A percentile compares a stretch with the other conserved stretches of the same genome.
Conservation (phyloP, 2,888 invertebrate species). For the Andrena flavipes region DNA sequence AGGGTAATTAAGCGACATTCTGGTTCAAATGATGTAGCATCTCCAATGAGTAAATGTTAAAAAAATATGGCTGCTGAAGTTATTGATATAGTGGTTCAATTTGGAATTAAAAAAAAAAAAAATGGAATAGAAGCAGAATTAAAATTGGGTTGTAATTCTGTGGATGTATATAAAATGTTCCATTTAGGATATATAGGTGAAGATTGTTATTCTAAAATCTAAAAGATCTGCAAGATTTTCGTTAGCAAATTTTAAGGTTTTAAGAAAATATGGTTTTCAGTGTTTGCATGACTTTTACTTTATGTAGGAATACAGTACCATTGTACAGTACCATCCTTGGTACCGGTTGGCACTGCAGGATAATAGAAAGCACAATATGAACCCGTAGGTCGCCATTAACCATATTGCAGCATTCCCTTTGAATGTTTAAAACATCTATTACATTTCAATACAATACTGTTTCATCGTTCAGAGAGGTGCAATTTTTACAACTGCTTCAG, state of each 20-base stretch:
- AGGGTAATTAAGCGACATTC: conserved; percentile 47
- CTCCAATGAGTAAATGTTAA: background rate
- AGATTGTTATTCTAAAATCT: too few relatives aligned
- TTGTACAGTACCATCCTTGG: conserved; percentile 30
- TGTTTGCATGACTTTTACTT: conserved; percentile 46
- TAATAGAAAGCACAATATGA: conserved; percentile 24
- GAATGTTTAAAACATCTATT: background rate
- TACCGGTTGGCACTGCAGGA: conserved; percentile 28
- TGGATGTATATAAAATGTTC: background rate
- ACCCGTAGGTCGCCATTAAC: conserved; percentile 1
- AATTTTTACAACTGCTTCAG: too few relatives aligned
- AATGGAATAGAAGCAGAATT: background rate
- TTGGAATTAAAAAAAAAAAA: too few relatives aligned
- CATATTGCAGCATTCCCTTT: background rate
- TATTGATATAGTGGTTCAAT: background rate
- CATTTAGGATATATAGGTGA: too few relatives aligned
- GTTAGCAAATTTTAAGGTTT: too few relatives aligned
- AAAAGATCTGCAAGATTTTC: too few relatives aligned
- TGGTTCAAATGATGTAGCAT: conserved; percentile 1
- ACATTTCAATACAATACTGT: background rate
- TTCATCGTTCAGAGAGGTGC: background rate
- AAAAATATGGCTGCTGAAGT: background rate
- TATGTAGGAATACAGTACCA: conserved; percentile 18
- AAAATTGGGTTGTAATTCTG: background rate
- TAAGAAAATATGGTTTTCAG: background rate